Evolutionary conservation across 53 echinoderm and acorn worm species (phyloP).

Genomic region (Apostichopus leukothele): DNA sequence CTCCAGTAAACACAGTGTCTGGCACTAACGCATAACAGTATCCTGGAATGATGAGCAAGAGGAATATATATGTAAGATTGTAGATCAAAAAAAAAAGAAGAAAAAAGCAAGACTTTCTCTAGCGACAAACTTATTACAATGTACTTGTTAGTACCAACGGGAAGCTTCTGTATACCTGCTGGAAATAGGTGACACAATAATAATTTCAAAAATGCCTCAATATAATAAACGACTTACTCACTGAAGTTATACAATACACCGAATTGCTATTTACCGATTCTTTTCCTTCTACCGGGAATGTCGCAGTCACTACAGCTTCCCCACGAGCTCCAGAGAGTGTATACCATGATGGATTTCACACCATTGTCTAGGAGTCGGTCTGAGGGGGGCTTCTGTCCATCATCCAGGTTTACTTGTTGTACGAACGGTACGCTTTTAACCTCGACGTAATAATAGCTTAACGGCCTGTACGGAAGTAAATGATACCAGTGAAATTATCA

Average conservation of each 20-base stretch:
- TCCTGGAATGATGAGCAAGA: slow-evolving; percentile 1
- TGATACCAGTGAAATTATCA: too few species aligned
- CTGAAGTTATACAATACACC: too few species aligned
- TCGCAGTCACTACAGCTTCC: slow-evolving; percentile 67
- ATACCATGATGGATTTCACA: slow-evolving; percentile 14
- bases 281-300: slow-evolving; percentile 44
- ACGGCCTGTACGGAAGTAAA: background rate
- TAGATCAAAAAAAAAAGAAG: too few species aligned
- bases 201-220: too few species aligned
- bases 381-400: slow-evolving; percentile 38
- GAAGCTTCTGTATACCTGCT: too few species aligned
- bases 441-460: slow-evolving; percentile 50
- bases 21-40: slow-evolving; percentile 50
- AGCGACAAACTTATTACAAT: too few species aligned
- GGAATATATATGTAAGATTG: background rate
- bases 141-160: too few species aligned
- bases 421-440: slow-evolving; percentile 30
- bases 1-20: slow-evolving; percentile 34
- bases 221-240: too few species aligned
- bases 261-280: slow-evolving; percentile 50
- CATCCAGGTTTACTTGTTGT: slow-evolving; percentile 26
- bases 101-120: too few species aligned
- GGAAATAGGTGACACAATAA: too few species aligned
- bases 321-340: slow-evolving; percentile 74
- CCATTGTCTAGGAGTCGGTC: background rate